Evolutionary conservation across 2,113 vertebrate genomes (phyloP), one percentile per base, ranked within the genome.

Genomic region (Siniperca knerii): DNA sequence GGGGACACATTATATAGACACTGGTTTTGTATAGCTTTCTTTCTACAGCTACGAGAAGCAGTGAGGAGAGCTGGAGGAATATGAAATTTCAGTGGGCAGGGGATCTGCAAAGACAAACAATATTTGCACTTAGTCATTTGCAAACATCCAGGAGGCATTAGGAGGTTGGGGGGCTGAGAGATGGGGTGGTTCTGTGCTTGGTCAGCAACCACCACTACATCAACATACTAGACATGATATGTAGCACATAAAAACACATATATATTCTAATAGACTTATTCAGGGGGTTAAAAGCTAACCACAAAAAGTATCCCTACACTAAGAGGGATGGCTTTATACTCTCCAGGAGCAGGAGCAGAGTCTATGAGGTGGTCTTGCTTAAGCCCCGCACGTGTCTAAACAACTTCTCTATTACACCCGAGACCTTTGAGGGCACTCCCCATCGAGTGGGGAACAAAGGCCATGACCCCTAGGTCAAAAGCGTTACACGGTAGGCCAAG

Each of bases 391-490:
- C 97, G 97, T 96, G 97, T 96, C 97, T 93, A 97, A 97, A 97
- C 96, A 96, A 96, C 96, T 95, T 96, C 96, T 97, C 96, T 94
- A 96, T 97, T 97, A 96, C 95, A 94, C 90, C 94, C 90, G 94
- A 94, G 96, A 96, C 96, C 96, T 96, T 90, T 67, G 96, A 96
- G 96, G 96, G 95, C 96, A 95, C 96, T 96, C 95, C 96, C 97
- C 92, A 96, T 96, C 95, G 95, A 96, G 95, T 91, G 75, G 90
- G 83, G 96, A 96, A 96, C 95, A 97, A 97, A 97, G 97, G 97
- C 94, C 96, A 87, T 81, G 96, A 97, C 97, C 97, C 90, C 50
- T 4, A 80, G 97, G 97, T 97, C 96, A 97, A 95, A 96, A 95
- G 96, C 87, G 96, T 96, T 96, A 97, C 96, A 96, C 87, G 93